Base-by-base conservation (phyloP, 2,113 vertebrate species). In the Chelonoidis abingdonii region DNA sequence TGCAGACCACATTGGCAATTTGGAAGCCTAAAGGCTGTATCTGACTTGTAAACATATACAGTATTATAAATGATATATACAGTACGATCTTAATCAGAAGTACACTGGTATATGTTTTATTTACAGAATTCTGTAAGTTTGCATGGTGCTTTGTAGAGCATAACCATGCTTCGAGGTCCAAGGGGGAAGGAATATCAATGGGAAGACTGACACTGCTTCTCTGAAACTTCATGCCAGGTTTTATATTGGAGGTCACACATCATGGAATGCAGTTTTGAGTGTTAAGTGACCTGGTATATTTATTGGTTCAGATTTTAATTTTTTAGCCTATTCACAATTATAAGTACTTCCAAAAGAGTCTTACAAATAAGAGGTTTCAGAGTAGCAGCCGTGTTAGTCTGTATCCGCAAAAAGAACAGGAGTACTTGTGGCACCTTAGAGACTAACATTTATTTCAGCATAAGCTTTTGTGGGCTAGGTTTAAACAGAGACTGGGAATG, bases 341-440 rank as follows among this genome's bases (percentile, higher is more conserved):
- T 54, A 53, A 93, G 47, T n/a, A 22, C 89, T 90, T 93, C 75
- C 93, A 89, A 35, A 72, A 90, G 47, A 86, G 52, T 24, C 76
- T 92, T 52, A 75, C 7, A 2, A 78, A 53, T 54, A 92, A 65
- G 25, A 38, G 16, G 44, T 44, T 44, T 44, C 44, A 44, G 44
- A 44, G 44, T 44, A 44, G 44, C 44, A 44, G 44, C 44, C 44
- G 44, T 44, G 6, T 44, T 44, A 44, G 44, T 44, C 44, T 44
- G 44, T 44, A 44, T 44, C 44, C 44, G 44, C 44, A 44, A 44
- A 44, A 44, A 44, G 44, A 44, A 44, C 44, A 7, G 44, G 44
- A 44, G 44, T 44, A 44, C 44, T 44, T 44, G 44, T 44, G 44
- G 8, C 44, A 44, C 44, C 44, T 44, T 44, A 44, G 44, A 44